phyloP scores from a whole-genome alignment of 1,140 invertebrate species.

The Sminthurinus signatus region DNA sequence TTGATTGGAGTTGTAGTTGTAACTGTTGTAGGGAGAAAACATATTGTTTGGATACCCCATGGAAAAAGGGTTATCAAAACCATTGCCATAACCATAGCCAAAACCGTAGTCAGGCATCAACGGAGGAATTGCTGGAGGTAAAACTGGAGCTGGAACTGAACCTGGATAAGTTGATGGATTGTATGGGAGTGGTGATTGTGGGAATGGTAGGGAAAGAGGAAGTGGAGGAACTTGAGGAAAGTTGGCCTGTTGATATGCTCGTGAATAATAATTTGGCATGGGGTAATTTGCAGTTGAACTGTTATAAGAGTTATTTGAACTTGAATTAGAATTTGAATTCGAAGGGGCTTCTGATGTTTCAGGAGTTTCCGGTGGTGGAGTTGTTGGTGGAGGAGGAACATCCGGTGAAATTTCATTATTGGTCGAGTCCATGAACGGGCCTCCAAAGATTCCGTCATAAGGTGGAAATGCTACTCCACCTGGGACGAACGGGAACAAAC shows the following conservation, averaged over 20 bases:
- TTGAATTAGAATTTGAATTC: not conserved
- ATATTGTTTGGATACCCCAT: too few relatives aligned
- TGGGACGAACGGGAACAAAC: slow-evolving; percentile 39
- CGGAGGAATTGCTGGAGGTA: not conserved
- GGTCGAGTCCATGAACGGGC: slow-evolving; percentile 35
- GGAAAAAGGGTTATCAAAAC: too few relatives aligned
- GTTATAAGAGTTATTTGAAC: too few relatives aligned
- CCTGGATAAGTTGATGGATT: too few relatives aligned
- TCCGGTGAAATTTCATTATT: slow-evolving; percentile 37
- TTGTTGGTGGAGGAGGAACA: not conserved
- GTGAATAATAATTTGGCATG: too few relatives aligned
- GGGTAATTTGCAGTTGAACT: too few relatives aligned
- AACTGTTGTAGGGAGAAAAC: too few relatives aligned
- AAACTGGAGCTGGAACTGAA: not conserved
- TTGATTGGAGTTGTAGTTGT: too few relatives aligned
- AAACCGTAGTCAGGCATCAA: not conserved
- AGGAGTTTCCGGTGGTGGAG: not conserved
- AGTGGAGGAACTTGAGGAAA: not conserved
- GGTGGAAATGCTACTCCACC: slow-evolving; percentile 21
- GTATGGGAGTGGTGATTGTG: not conserved
- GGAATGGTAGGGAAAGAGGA: not conserved
- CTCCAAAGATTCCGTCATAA: slow-evolving; percentile 39
- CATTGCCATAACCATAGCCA: too few relatives aligned
- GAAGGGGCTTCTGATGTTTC: not conserved
- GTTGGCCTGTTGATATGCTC: too few relatives aligned